A percentile compares a stretch with the other conserved stretches of the same genome.
Evolutionary conservation across 1,140 invertebrate genomes (phyloP).

Genomic region (Chelonus insularis): DNA sequence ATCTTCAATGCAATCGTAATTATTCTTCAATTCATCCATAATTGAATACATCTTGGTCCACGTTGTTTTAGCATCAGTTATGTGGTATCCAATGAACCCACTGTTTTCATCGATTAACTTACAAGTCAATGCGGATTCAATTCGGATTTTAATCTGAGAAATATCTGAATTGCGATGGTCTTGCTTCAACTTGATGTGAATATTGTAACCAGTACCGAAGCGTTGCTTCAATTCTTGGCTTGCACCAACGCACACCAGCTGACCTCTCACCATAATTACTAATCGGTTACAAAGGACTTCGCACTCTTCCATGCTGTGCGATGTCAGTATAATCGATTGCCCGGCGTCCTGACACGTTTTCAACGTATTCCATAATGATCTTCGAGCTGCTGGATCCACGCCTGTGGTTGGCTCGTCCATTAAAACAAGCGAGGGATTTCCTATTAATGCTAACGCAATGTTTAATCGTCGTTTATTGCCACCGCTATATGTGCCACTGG

Average conservation of each 20-base stretch:
- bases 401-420: conserved; percentile 77
- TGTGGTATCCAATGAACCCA: conserved; percentile 52
- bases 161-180: conserved; percentile 34
- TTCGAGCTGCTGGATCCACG: conserved; percentile 82
- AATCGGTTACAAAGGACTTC: conserved; percentile 83
- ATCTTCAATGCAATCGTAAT: conserved; percentile 51
- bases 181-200: conserved; percentile 54
- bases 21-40: conserved; percentile 49
- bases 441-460: conserved; percentile 87
- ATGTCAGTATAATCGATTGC: conserved; percentile 76
- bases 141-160: conserved; percentile 43
- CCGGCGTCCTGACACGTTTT: conserved; percentile 65
- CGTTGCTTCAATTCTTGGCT: conserved; percentile 70
- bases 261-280: conserved; percentile 87
- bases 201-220: conserved; percentile 62
- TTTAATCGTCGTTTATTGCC: conserved; percentile 96
- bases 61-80: conserved; percentile 44
- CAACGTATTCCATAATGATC: conserved; percentile 77
- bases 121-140: conserved; percentile 45
- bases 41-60: conserved; percentile 55
- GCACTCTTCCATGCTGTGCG: conserved; percentile 90
- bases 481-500: conserved; percentile 73
- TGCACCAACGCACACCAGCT: conserved; percentile 73
- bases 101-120: conserved; percentile 52
- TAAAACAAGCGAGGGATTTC: conserved; percentile 73